These are phyloP conservation scores for Emmelina monodactyla DNA, from an alignment of 2,888 invertebrate genomes.

Conservation along the genomic window DNA sequence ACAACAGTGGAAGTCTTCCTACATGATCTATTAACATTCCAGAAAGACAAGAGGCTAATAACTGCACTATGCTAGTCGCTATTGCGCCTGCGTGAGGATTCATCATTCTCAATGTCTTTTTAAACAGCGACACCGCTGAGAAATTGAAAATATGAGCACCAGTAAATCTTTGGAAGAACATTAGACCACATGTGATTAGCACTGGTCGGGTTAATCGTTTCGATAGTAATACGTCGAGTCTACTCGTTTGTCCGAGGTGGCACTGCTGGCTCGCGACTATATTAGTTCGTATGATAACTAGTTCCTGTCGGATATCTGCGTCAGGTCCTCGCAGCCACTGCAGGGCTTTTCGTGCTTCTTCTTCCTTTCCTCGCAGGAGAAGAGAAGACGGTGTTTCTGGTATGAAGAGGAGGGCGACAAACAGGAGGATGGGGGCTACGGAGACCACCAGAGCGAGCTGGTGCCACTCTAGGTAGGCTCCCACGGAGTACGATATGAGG, in stretches of 20 bases:
- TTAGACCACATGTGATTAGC: conserved; percentile 82
- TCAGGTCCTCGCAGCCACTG: conserved; percentile 82
- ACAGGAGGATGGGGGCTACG: conserved; percentile 77
- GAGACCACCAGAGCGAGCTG: conserved; percentile 82
- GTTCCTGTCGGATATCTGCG: conserved; percentile 77
- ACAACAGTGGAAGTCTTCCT: conserved; percentile 82
- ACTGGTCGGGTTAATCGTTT: conserved; percentile 71
- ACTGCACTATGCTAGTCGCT: conserved; percentile 82
- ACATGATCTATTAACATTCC: conserved; percentile 85
- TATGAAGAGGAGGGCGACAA: conserved; percentile 76
- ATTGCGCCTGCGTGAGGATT: conserved; percentile 86
- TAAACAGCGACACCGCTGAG: conserved; percentile 86
- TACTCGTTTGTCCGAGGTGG: conserved; percentile 36
- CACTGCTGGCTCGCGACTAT: conserved; percentile 61
- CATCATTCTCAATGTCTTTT: conserved; percentile 80
- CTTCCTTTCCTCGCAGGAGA: conserved; percentile 76
- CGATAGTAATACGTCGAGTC: conserved; percentile 41
- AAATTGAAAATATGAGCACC: conserved; percentile 85
- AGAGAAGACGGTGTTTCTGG: conserved; percentile 90
- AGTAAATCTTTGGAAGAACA: conserved; percentile 88
- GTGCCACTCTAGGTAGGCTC: conserved; percentile 83
- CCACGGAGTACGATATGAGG: conserved; percentile 80
- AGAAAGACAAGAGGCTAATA: conserved; percentile 81
- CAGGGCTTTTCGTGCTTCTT: conserved; percentile 76
- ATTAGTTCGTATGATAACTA: conserved; percentile 75